Evolutionary conservation across 1,140 invertebrate species (phyloP), one percentile per base, ranked within the genome.

Genomic region (Cataglyphis hispanica): DNA sequence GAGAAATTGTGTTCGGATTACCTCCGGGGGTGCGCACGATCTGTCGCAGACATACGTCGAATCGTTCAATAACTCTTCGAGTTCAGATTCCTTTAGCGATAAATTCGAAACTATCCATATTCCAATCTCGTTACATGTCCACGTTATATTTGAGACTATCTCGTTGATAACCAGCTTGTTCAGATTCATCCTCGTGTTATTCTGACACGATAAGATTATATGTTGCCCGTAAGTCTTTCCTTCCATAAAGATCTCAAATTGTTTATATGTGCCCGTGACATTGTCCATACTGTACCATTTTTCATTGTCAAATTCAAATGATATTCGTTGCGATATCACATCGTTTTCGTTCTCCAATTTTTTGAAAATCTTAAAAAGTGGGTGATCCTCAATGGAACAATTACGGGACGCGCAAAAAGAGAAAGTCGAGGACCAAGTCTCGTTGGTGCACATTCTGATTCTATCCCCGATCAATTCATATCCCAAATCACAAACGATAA

Each of bases 101-200:
- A 56, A 74, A 86, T 80, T 64, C 25, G 40, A 63, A 11, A 86
- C 43, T 63, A 77, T 46, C 93, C 93, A 94, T 50, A 66, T 74
- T 22, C 86, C 87, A 25, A 78, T 37, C 16, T 93, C 85, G 19
- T 86, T 81, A 40, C 93, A 94, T 53, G 6, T 84, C 93, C 93
- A 94, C 1, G 87, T 90, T 37, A 94, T 56, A 75, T 84, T 91
- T 19, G 37, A 60, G 7, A 86, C 27, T 56, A 50, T 74, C 16
- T 84, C 37, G 27, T 78, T 46, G 1, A 0, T 60, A 22, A 46
- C 75, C 13, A 60, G 46, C 40, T 63, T 43, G 4, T 78, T 37
- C 0, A 90, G 64, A 2, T 85, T 84, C 10, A 89, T 85, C 8
- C 56, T 60, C 0, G 19, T 69, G 69, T 80, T 56, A 70, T 93